A percentile compares a stretch with the other conserved stretches of the same genome.
Conservation (phyloP, 2,797 vertebrate genomes). For the Sebastes vulpes region DNA sequence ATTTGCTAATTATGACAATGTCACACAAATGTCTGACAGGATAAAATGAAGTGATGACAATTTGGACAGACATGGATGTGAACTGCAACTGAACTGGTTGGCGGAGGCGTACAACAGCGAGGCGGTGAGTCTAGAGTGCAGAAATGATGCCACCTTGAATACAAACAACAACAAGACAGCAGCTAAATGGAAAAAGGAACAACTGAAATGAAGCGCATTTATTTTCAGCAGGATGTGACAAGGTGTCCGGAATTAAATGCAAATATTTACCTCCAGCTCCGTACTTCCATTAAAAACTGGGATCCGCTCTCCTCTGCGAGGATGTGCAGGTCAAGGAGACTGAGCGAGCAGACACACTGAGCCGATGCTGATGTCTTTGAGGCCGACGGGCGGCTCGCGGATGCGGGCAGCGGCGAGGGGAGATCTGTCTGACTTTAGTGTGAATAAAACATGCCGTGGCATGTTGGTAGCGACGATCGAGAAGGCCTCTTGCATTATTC, state of each 20-base stretch:
- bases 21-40: no score
- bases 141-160: constrained; percentile 21
- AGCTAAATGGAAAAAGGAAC: constrained; percentile 22
- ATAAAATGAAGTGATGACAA: no score
- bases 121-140: no score
- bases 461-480: constrained; percentile 73
- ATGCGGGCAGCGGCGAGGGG: constrained; percentile 25
- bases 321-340: constrained; percentile 70
- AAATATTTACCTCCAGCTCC: constrained; percentile 71
- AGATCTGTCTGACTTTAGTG: constrained; percentile 64
- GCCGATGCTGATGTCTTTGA: constrained; percentile 60
- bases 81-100: no score
- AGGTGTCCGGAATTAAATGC: constrained; percentile 48
- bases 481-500: constrained; percentile 80
- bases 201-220: constrained; percentile 12
- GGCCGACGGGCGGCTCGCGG: constrained; percentile 5
- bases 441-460: constrained; percentile 87
- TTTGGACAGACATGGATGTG: no score
- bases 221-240: constrained; percentile 48
- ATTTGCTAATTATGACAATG: no score
- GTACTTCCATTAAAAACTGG: constrained; percentile 30
- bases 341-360: constrained; percentile 27
- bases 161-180: background rate
- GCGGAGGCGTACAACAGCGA: no score
- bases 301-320: constrained; percentile 31